Evolutionary conservation across 2,797 vertebrate genomes (phyloP).

Genomic region (Eleutherodactylus coqui): DNA sequence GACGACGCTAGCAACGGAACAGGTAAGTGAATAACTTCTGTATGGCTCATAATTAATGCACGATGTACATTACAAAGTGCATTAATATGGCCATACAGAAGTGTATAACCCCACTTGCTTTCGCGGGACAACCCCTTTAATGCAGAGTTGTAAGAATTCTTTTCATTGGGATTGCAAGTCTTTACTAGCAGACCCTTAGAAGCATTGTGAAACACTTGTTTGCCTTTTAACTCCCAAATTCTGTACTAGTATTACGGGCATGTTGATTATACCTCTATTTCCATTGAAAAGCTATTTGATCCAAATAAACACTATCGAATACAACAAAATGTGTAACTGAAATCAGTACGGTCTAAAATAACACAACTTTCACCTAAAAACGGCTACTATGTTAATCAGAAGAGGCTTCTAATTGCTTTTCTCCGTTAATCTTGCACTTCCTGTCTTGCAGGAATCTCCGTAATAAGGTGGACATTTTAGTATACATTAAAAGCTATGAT

Average conservation of each 20-base stretch:
- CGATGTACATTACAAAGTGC: no score
- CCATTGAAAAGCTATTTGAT: not conserved
- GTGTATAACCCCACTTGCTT: no score
- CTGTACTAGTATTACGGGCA: not conserved
- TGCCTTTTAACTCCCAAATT: not conserved
- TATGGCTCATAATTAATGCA: no score
- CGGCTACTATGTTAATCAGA: not conserved
- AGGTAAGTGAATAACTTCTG: no score
- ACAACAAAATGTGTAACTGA: not conserved
- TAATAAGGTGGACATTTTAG: not conserved
- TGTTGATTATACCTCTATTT: not conserved
- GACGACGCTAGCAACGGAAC: no score
- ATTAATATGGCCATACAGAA: no score
- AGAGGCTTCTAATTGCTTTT: not conserved
- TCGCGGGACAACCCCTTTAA: no score
- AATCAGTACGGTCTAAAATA: not conserved
- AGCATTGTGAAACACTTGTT: not conserved
- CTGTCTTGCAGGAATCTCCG: not conserved
- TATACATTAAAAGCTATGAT: not conserved
- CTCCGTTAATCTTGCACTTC: not conserved
- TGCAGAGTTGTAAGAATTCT: no score
- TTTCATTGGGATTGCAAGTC: no score
- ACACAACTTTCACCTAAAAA: not conserved
- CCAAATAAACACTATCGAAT: not conserved
- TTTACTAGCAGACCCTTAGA: not conserved